These are phyloP conservation scores for Tetragonisca angustula DNA, from an alignment of 2,888 invertebrate genomes.

Conservation along the genomic window DNA sequence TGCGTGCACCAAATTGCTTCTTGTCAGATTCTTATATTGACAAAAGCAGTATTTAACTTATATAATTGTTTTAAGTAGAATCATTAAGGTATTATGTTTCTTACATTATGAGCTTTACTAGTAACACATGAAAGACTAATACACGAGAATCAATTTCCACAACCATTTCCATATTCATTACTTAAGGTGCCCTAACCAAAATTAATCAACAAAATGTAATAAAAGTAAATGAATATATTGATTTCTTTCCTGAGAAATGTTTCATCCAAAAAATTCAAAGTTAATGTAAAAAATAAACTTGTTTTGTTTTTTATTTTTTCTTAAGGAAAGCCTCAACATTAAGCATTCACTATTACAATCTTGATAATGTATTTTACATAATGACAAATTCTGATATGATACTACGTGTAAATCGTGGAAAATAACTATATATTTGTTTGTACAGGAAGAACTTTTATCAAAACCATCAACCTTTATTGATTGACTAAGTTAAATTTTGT, in stretches of 20 bases:
- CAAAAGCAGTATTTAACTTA: constrained; percentile 61
- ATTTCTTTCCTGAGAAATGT: constrained; percentile 18
- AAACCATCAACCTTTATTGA: constrained; percentile 56
- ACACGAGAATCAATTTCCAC: constrained; percentile 54
- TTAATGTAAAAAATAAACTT: constrained; percentile 18
- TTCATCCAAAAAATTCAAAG: constrained; percentile 24
- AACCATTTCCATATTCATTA: constrained; percentile 37
- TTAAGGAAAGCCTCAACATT: constrained; percentile 23
- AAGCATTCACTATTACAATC: constrained; percentile 36
- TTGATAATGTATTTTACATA: constrained; percentile 37
- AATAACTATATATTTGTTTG: constrained; percentile 57
- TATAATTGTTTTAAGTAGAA: constrained; percentile 58
- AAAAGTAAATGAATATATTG: constrained; percentile 7
- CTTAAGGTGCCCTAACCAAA: constrained; percentile 24
- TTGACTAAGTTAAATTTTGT: constrained; percentile 54
- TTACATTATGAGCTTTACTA: constrained; percentile 50
- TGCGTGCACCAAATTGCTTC: constrained; percentile 77
- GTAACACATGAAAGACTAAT: constrained; percentile 58
- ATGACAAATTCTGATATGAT: constrained; percentile 55
- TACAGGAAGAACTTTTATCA: constrained; percentile 63
- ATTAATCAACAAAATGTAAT: constrained; percentile 3
- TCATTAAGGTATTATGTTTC: constrained; percentile 64
- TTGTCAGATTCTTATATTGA: constrained; percentile 56
- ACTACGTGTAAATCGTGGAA: constrained; percentile 61
- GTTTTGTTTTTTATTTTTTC: background rate